Percentiles rank a stretch among this genome's conserved stretches.
Conservation (phyloP, 2,113 vertebrate species). For the Sitta europaea region DNA sequence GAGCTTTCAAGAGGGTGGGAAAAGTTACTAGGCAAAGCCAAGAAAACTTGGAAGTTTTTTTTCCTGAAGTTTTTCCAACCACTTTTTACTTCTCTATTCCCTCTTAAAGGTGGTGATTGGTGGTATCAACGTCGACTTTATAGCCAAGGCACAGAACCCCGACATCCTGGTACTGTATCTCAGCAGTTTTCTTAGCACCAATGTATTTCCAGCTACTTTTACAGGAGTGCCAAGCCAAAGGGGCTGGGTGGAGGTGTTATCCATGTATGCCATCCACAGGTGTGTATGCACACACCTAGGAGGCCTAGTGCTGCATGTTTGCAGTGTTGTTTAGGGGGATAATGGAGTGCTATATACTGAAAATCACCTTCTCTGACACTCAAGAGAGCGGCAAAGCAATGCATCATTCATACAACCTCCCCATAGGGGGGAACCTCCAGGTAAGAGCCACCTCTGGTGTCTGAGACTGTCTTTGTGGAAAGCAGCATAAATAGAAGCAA, state of each 20-base stretch:
- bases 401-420: neutral
- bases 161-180: conserved; percentile 71
- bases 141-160: conserved; percentile 80
- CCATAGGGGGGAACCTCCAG: neutral
- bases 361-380: neutral
- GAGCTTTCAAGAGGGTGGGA: neutral
- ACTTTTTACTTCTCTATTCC: neutral
- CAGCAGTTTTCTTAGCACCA: neutral
- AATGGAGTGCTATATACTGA: neutral
- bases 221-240: neutral
- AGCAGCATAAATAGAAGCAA: neutral
- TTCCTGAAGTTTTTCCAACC: neutral
- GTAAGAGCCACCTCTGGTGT: neutral
- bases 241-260: neutral
- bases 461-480: neutral
- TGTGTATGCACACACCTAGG: neutral
- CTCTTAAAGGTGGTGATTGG: conserved; percentile 85
- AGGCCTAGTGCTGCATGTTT: neutral
- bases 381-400: neutral
- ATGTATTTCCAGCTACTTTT: neutral
- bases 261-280: rapidly evolving
- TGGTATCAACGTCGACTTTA: conserved; percentile 86
- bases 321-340: neutral
- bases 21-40: neutral
- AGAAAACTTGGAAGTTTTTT: neutral